Evolutionary conservation across 2,888 invertebrate genomes (phyloP).

Genomic region (Harmothoe impar): DNA sequence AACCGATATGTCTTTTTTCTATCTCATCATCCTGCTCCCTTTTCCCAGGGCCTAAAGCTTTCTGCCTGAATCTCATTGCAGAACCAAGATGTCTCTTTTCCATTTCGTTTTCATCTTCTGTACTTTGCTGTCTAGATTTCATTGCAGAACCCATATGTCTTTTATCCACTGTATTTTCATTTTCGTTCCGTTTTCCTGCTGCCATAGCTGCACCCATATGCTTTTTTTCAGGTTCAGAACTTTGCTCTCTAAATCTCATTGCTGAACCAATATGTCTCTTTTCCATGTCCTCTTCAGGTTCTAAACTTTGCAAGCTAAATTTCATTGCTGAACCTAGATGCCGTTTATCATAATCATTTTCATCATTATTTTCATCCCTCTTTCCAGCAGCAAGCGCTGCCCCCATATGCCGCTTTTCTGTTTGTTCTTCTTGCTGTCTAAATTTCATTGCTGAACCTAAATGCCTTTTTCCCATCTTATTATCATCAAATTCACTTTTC

Average conservation of each 20-base stretch:
- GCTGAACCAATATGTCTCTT: no score
- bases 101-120: not conserved
- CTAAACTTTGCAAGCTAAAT: no score
- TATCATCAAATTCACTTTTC: not conserved
- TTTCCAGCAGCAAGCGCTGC: not conserved
- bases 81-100: not conserved
- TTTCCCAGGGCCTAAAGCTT: not conserved
- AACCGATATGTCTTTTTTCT: not conserved
- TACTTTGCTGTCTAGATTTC: not conserved
- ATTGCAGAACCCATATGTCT: not conserved
- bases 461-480: not conserved
- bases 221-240: not conserved
- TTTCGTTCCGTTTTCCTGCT: not conserved
- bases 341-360: not conserved
- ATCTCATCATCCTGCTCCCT: not conserved
- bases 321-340: not conserved
- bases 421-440: not conserved
- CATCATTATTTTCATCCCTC: no score
- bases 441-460: not conserved
- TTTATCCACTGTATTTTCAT: not conserved
- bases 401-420: not conserved
- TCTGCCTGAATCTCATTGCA: not conserved
- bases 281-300: no score
- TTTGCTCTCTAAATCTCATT: no score
- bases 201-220: not conserved